Evolutionary conservation across 2,113 vertebrate genomes (phyloP), one percentile per base, ranked within the genome.

Genomic region (Poeciliopsis prolifica): DNA sequence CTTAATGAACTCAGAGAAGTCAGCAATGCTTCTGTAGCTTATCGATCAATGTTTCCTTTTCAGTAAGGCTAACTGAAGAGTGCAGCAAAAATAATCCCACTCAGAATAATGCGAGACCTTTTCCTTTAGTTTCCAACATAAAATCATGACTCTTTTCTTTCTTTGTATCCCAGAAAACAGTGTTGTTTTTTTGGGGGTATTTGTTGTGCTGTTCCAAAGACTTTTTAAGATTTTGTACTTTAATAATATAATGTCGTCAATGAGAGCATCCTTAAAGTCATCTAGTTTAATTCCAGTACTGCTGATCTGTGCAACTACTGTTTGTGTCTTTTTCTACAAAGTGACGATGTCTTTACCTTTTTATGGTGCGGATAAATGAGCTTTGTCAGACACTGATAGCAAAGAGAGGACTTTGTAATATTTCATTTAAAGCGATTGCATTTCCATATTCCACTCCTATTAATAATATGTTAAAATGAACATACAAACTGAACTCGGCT

Each of bases 381-480:
- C 40, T 15, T 42, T 5, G 40, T 51, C 19, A 5, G 15, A 44
- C 5, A 15, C 12, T 17, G 14, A 17, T 17, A 17, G 63, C 5
- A 15, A 19, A 24, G 22, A 65, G 33, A 33, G 28, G 63, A 31
- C 12, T 13, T 33, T 33, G 62, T 33, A 65, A 9, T 40, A 19
- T 77, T 69, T 75, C 11, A 70, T 48, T 33, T 74, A 26, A 51
- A 51, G 70, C 22, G 14, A 44, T 8, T 33, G 24, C 67, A 48
- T 33, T 65, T 33, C 51, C 64, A 48, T 35, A 33, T 40, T 35
- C 58, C 40, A 68, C 67, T 61, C 48, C 33, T 37, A 86, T 83
- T 42, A 75, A 78, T 79, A 72, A 64, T 14, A 29, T 81, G 63
- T 79, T 63, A 63, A 72, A 77, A 60, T 77, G 19, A 33, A 31